Evolutionary conservation across 2,113 vertebrate genomes (phyloP).

Genomic region (Centrocercus urophasianus): DNA sequence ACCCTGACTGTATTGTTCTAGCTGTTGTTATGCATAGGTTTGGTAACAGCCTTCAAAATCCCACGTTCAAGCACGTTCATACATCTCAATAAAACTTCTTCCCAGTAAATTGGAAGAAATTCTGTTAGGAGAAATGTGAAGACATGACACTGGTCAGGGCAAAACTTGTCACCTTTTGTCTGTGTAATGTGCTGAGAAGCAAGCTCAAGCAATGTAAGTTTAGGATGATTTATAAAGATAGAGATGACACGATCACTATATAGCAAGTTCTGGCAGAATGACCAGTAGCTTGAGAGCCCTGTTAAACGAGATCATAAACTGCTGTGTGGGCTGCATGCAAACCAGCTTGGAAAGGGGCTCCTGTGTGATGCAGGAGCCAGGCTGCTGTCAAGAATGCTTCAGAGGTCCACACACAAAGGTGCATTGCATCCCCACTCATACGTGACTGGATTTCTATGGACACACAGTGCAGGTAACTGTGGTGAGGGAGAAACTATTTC

Average conservation of each 20-base stretch:
- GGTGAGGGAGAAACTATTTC: not conserved
- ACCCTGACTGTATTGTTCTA: slow-evolving; percentile 7
- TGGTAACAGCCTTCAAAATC: slow-evolving; percentile 33
- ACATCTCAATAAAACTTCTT: slow-evolving; percentile 2
- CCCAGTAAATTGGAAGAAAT: slow-evolving; percentile 30
- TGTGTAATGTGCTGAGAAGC: not conserved
- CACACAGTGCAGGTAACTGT: not conserved
- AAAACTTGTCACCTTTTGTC: not conserved
- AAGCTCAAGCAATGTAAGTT: not conserved
- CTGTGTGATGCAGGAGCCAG: not conserved
- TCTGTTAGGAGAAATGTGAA: not conserved
- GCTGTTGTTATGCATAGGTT: slow-evolving; percentile 11
- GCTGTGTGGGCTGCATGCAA: not conserved
- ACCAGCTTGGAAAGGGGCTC: slow-evolving; percentile 2
- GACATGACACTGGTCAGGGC: not conserved
- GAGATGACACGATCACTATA: not conserved
- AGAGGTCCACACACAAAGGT: not conserved
- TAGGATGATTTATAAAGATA: not conserved
- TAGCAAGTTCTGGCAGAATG: slow-evolving; percentile 23
- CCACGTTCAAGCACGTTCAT: slow-evolving; percentile 26
- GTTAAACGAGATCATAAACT: slow-evolving; percentile 2
- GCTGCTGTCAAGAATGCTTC: not conserved
- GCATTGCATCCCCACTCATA: not conserved
- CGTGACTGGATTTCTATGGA: not conserved
- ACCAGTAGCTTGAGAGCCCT: not conserved